A percentile compares a stretch with the other conserved stretches of the same genome.
Conservation (phyloP, 1,140 invertebrate genomes). For the Holotrichia oblita region DNA sequence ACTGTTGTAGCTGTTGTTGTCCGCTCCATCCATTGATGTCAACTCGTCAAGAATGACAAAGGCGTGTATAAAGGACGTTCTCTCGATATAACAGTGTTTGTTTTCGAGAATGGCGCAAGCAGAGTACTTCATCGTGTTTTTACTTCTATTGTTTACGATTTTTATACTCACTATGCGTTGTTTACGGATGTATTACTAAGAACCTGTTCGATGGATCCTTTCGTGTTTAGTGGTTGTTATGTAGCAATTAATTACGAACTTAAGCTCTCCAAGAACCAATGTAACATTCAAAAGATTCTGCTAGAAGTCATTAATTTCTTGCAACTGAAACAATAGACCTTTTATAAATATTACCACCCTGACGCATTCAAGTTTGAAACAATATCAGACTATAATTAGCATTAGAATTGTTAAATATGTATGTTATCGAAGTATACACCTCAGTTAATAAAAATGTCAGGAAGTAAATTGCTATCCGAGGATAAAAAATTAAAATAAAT, state of each 20-base stretch:
- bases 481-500: no score
- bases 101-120: slow-evolving; percentile 12
- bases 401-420: no score
- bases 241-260: background rate
- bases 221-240: background rate
- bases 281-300: no score
- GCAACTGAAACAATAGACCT: no score
- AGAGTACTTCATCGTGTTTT: slow-evolving; percentile 12
- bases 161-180: background rate
- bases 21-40: slow-evolving; percentile 19
- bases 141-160: background rate
- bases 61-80: background rate
- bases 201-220: background rate
- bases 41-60: slow-evolving; percentile 35
- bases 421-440: no score
- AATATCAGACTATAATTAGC: no score
- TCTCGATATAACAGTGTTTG: slow-evolving; percentile 31
- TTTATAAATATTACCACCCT: no score
- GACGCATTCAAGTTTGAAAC: no score
- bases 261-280: no score
- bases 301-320: no score
- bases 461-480: no score
- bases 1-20: slow-evolving; percentile 10
- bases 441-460: no score
- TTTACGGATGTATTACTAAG: background rate